Base-by-base conservation (phyloP, 2,113 vertebrate species). In the Cyprinodon variegatus region DNA sequence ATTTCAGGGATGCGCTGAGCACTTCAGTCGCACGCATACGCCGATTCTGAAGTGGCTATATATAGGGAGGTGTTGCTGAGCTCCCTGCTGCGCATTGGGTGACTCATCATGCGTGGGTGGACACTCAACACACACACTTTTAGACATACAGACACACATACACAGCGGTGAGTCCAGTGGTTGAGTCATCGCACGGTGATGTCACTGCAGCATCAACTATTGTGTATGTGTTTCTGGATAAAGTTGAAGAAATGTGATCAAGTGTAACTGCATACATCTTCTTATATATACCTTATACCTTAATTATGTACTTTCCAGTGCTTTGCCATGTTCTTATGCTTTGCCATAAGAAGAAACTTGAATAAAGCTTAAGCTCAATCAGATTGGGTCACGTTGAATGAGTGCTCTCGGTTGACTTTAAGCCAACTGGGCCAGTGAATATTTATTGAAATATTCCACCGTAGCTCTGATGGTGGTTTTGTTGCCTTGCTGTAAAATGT, bases 31-130 rank as follows among this genome's bases (percentile, higher is more conserved):
- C 65, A 45, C 73, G 67, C 40, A 75, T 29, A 65, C 48, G 41
- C 59, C 65, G 60, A 60, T 36, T 46, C 11, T 76, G 38, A 50
- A 70, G 79, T 17, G n/a, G 78, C 79, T 90, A 87, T 90, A 89
- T 83, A 88, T 89, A 89, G 77, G 72, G 70, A 57, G 76, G 82
- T 75, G 79, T 85, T 86, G 86, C 85, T 89, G 86, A 74, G 82
- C 74, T 89, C 85, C 72, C 77, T 84, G 79, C 84, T 83, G 79
- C 14, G 81, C 74, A 53, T 73, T 74, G 72, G 63, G 72, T 92
- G 91, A 92, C 85, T 92, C 91, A 92, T 88, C 87, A 74, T 71
- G 86, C 68, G 88, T 92, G 89, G 89, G 91, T 86, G 88, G 88
- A 86, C 86, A 81, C 76, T 78, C 76, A 82, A 82, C 73, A 81